Evolutionary conservation across 1,140 invertebrate species (phyloP), one percentile per base, ranked within the genome.

Genomic region (Drosophila gunungcola): DNA sequence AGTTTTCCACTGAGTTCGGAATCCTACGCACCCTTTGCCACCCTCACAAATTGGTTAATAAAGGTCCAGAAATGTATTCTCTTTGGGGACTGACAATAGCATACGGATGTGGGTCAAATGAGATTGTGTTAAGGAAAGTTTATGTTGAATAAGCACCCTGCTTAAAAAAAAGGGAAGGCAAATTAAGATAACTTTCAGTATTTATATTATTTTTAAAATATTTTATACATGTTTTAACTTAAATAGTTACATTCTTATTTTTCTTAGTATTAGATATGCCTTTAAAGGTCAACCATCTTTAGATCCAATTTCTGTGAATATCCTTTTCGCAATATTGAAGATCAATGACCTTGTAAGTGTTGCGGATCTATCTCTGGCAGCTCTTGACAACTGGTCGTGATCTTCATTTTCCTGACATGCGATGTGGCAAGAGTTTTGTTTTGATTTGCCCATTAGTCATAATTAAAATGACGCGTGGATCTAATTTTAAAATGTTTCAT

Each of bases 401-500:
- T 74, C 45, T 68, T 81, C 65, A 58, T 69, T 86, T 73, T 86
- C 65, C 67, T 78, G 72, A 36, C 51, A 38, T n/a, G 36, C 3
- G 73, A 81, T 74, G 63, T 70, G 53, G 78, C 81, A 81, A 78
- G 56, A 64, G 58, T 65, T 82, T 84, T 73, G 56, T 67, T 80
- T 78, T 45, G 27, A 55, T 53, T 54, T 38, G 5, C 7, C 16
- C 41, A 34, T 86, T 88, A 83, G 72, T 79, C 84, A 88, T 63
- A 82, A 86, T 86, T n/a, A 41, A 73, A 53, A 55, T 88, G 83
- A 88, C 84, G 83, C 77, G 84, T 76, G 67, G 32, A 10, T 54
- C 84, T 88, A 88, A 88, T 73, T 77, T 77, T 88, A 88, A 70
- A 88, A 48, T 34, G 54, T 36, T 82, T 72, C 79, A 80, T 88